These are phyloP conservation scores for Aurelia aurita complex sp. Pacific DNA, from an alignment of 30 jellyfish, hydroid and myxozoan genomes.

Conservation along the genomic window DNA sequence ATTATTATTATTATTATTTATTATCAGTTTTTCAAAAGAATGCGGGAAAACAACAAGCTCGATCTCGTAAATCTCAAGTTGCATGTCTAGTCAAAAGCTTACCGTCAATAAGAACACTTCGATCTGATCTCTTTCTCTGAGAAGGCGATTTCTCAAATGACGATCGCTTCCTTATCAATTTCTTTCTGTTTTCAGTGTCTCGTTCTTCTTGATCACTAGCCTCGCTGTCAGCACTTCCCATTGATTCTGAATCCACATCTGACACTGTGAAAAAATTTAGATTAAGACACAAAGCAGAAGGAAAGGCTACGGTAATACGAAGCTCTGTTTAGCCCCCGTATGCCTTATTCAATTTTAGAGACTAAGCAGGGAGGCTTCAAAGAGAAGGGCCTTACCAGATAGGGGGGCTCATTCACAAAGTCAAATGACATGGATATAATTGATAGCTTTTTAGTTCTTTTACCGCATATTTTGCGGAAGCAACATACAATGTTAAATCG, in stretches of 20 bases:
- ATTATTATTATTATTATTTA: no score
- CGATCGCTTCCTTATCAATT: conserved; percentile 33
- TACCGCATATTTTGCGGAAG: no score
- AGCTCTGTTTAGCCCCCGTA: no score
- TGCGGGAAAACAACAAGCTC: not conserved
- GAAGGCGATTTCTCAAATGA: conserved; percentile 38
- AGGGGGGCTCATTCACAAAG: no score
- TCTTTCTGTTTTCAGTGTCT: conserved; percentile 14
- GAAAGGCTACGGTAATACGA: no score
- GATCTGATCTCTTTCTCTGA: conserved; percentile 11
- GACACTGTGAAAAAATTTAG: not conserved
- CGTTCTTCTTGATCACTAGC: conserved; percentile 27
- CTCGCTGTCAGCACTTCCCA: conserved; percentile 58
- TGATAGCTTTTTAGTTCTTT: no score
- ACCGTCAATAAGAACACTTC: conserved; percentile 34
- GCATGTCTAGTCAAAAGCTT: not conserved
- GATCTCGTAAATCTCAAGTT: not conserved
- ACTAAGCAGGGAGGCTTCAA: no score
- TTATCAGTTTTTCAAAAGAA: not conserved
- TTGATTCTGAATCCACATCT: conserved; percentile 75
- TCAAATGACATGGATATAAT: no score
- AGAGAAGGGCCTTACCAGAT: no score
- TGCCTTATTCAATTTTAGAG: no score
- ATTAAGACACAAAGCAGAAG: not conserved
- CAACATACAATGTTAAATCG: no score